Conservation (phyloP, 2,888 invertebrate genomes). For the Polyommatus icarus region DNA sequence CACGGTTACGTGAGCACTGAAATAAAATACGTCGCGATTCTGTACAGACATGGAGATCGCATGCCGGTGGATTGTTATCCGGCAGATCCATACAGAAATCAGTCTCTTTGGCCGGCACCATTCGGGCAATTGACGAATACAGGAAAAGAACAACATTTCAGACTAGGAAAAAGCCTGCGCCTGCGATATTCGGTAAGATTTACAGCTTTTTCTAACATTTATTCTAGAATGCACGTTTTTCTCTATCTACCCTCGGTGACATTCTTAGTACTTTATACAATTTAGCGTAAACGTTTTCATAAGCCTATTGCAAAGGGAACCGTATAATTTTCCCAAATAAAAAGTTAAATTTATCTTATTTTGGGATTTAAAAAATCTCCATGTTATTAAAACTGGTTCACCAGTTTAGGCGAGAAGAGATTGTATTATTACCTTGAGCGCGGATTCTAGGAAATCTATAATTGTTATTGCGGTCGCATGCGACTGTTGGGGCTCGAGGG, state of each 20-base stretch:
- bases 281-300: neutral
- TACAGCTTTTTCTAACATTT: neutral
- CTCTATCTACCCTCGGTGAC: neutral
- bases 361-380: too few species aligned
- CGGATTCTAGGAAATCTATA: too few species aligned
- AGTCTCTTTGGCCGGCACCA: slow-evolving; percentile 89
- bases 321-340: too few species aligned
- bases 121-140: slow-evolving; percentile 93
- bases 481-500: too few species aligned
- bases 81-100: slow-evolving; percentile 88
- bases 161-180: slow-evolving; percentile 87
- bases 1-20: too few species aligned
- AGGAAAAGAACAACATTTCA: slow-evolving; percentile 88
- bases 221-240: neutral
- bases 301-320: too few species aligned
- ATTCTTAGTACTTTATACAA: neutral
- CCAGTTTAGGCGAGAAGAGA: too few species aligned
- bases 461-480: too few species aligned
- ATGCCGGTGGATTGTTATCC: slow-evolving; percentile 90
- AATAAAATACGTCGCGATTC: slow-evolving; percentile 68
- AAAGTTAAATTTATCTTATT: too few species aligned
- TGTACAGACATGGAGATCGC: slow-evolving; percentile 94
- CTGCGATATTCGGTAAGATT: slow-evolving; percentile 83
- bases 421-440: too few species aligned
- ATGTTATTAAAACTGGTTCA: too few species aligned